phyloP scores from a whole-genome alignment of 2,113 vertebrate genomes.

The Vidua macroura region DNA sequence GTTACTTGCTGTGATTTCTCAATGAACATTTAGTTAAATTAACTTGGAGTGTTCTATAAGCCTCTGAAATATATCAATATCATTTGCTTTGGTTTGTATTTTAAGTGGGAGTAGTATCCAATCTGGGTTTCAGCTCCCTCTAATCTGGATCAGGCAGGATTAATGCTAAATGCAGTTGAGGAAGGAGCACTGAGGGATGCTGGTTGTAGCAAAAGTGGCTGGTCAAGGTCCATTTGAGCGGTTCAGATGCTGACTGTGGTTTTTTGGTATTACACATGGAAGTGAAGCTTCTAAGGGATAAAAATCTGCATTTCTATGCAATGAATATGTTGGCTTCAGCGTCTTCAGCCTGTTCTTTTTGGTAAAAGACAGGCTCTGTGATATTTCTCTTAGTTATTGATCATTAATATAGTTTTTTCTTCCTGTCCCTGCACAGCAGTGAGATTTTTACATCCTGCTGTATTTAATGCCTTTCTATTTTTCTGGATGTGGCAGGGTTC shows the following conservation, averaged over 20 bases:
- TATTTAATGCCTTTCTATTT: not conserved
- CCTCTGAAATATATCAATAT: not conserved
- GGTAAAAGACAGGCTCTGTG: not conserved
- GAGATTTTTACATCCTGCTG: not conserved
- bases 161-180: not conserved
- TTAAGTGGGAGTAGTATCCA: not conserved
- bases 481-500: not conserved
- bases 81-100: not conserved
- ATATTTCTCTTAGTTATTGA: not conserved
- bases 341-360: not conserved
- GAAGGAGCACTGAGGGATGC: not conserved
- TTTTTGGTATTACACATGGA: not conserved
- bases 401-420: not conserved
- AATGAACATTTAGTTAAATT: not conserved
- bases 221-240: rapidly evolving
- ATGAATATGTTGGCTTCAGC: not conserved
- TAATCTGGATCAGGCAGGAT: constrained; percentile 1
- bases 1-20: not conserved
- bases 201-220: not conserved
- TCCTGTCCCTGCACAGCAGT: not conserved
- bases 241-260: not conserved
- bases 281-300: not conserved
- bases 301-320: not conserved
- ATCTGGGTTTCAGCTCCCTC: not conserved
- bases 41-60: not conserved